phyloP scores from a whole-genome alignment of 1,140 invertebrate species.

The Trichonephila clavata region DNA sequence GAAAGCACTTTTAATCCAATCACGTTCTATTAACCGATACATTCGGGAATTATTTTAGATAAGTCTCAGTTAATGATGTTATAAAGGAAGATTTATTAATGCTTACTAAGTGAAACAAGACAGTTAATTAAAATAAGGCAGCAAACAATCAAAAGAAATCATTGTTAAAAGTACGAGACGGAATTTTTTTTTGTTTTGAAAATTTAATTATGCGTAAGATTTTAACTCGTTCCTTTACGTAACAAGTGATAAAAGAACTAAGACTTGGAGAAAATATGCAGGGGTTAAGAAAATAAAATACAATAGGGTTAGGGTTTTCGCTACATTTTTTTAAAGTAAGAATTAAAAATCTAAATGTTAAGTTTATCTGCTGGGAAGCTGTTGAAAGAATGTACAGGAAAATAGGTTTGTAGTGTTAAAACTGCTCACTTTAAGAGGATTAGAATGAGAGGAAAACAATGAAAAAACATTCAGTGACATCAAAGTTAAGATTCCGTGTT shows the following conservation, averaged over 20 bases:
- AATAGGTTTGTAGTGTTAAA: neutral
- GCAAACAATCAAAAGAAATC: constrained; percentile 16
- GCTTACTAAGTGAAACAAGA: constrained; percentile 25
- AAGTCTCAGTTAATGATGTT: constrained; percentile 10
- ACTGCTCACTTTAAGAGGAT: neutral
- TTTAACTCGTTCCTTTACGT: neutral
- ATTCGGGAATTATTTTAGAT: constrained; percentile 20
- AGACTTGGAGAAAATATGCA: neutral
- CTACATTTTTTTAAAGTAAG: neutral
- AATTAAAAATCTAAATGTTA: neutral
- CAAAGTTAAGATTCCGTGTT: neutral
- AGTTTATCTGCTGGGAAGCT: neutral
- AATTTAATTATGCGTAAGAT: neutral
- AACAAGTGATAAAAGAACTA: neutral
- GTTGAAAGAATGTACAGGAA: neutral
- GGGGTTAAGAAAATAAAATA: neutral
- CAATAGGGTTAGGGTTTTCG: neutral
- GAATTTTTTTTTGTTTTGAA: too few relatives aligned
- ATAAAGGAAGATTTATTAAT: constrained; percentile 15
- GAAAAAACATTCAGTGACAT: neutral
- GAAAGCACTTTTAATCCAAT: constrained; percentile 40
- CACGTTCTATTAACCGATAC: constrained; percentile 11
- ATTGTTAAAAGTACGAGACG: neutral
- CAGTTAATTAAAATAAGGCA: neutral
- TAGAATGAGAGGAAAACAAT: neutral